Conservation (phyloP, 2,797 vertebrate genomes). For the Poecilia gillii region DNA sequence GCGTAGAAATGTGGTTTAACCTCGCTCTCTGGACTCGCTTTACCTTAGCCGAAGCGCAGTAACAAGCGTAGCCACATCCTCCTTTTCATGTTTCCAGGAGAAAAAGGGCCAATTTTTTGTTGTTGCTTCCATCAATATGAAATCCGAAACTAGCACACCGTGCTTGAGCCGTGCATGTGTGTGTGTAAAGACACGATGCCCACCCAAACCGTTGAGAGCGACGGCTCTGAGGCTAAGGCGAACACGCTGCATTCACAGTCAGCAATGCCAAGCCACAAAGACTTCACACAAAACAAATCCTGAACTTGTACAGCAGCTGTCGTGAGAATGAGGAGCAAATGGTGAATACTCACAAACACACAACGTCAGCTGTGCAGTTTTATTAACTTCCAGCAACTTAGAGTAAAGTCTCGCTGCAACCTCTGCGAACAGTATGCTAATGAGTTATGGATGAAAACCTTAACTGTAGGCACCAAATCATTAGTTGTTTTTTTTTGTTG, state of each 20-base stretch:
- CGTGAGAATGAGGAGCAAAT: constrained; percentile 70
- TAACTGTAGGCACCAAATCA: constrained; percentile 4
- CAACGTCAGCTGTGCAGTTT: constrained; percentile 50
- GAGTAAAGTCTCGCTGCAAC: constrained; percentile 30
- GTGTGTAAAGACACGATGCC: constrained; percentile 22
- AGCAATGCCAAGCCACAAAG: constrained; percentile 51
- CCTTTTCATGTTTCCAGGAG: not conserved
- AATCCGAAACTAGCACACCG: not conserved
- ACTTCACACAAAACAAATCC: constrained; percentile 69
- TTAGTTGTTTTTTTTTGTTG: too few relatives aligned
- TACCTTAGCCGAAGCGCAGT: not conserved
- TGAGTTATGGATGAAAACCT: constrained; percentile 13
- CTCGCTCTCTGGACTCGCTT: not conserved
- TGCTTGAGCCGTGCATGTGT: not conserved
- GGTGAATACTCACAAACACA: constrained; percentile 38
- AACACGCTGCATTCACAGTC: constrained; percentile 45
- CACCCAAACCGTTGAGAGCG: constrained; percentile 43
- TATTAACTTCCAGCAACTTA: constrained; percentile 38
- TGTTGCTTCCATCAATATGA: not conserved
- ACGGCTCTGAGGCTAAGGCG: constrained; percentile 31
- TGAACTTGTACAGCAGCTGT: constrained; percentile 67
- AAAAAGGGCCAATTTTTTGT: not conserved
- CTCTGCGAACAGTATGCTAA: constrained; percentile 28
- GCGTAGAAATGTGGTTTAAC: not conserved
- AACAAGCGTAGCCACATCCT: not conserved